Evolutionary conservation across 2,888 invertebrate genomes (phyloP).

Genomic region (Andrena minutula): DNA sequence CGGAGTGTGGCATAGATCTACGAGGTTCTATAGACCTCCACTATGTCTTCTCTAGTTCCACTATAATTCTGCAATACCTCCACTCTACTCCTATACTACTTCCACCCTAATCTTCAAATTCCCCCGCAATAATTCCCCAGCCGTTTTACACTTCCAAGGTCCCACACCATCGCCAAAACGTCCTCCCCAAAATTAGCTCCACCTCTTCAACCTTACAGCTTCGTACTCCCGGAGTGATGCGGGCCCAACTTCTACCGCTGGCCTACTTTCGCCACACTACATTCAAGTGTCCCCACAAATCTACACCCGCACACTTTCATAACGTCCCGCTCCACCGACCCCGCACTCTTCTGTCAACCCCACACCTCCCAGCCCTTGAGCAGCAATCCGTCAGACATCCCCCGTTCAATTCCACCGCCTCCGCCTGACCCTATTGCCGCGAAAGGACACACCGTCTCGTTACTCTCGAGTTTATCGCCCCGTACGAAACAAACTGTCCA

Average conservation of each 20-base stretch:
- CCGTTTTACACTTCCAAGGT: background rate
- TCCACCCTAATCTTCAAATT: background rate
- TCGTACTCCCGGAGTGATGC: no score
- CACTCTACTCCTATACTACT: background rate
- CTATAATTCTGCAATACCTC: background rate
- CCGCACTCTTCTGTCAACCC: background rate
- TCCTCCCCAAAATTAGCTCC: no score
- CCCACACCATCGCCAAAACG: no score
- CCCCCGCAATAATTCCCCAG: background rate
- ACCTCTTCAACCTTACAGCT: no score
- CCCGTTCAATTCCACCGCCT: background rate
- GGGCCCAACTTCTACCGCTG: no score
- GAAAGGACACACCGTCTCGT: conserved; percentile 14
- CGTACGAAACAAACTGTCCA: conserved; percentile 31
- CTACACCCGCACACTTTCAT: background rate
- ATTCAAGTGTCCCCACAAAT: no score
- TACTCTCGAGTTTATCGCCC: conserved; percentile 20
- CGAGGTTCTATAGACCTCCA: background rate
- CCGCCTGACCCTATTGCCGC: background rate
- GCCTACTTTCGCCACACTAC: no score
- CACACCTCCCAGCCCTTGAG: no score
- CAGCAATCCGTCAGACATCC: conserved; percentile 1
- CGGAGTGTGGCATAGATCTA: background rate
- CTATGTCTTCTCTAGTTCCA: background rate
- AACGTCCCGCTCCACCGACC: background rate